Evolutionary conservation across 2,888 invertebrate genomes (phyloP), one percentile per base, ranked within the genome.

Genomic region (Drosophila pegasa): DNA sequence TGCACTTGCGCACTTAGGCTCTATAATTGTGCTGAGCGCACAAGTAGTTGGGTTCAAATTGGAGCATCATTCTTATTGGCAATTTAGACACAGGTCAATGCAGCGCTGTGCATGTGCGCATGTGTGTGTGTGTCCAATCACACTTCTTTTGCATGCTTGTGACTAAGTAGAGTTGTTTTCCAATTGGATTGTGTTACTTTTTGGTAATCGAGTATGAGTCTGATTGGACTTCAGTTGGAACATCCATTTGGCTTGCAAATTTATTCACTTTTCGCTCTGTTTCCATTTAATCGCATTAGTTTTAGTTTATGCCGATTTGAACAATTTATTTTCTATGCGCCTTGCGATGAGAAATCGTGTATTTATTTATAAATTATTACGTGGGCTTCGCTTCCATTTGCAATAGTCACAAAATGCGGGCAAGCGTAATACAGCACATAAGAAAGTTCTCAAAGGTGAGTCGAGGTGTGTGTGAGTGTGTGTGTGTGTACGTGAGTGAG

Each of bases 1-100:
- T 85, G 80, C 86, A 87, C 86, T 87, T 87, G 83, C 88, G 82
- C 86, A 79, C 29, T 63, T 51, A 54, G 52, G 27, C 50, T 50
- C 54, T 58, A 61, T 60, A 54, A 37, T 60, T 57, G n/a, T 48
- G 35, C n/a, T 25, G 57, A 38, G 40, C 64, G 61, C 31, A 40
- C 52, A 55, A 58, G 51, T 40, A 47, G 64, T 29, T 63, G 41
- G 45, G 59, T 41, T 59, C 66, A 47, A 76, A 51, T 57, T 27
- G 20, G 38, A 52, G 38, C 27, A 14, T 18, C 18, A 18, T n/a
- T 38, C 27, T 52, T 20, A 29, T 27, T 27, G 37, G 25, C 8
- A 50, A 6, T 33, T 33, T 22, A 22, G 4, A 2, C 48, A 33
- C 25, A 27, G 37, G 27, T 37, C 51, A 51, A 12, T 8, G 18